Percentiles rank a stretch among this genome's conserved stretches.
Conservation (phyloP, 2,888 invertebrate genomes). For the Piscicola geometra region DNA sequence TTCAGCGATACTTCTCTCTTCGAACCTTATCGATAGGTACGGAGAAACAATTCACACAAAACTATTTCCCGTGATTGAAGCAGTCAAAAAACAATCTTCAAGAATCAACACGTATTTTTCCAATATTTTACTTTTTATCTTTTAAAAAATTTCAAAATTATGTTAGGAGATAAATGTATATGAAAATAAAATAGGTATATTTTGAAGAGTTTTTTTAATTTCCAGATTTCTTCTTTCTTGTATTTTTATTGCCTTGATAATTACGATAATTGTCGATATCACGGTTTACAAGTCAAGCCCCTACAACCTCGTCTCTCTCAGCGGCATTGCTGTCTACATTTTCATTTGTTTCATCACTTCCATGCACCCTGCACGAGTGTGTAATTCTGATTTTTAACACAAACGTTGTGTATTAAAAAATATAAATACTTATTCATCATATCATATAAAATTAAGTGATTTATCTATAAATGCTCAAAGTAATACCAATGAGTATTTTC, state of each 20-base stretch:
- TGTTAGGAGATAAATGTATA: too few relatives aligned
- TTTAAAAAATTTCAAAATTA: too few relatives aligned
- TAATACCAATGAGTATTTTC: too few relatives aligned
- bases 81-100: not conserved
- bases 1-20: constrained; percentile 39
- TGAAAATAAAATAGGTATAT: too few relatives aligned
- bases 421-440: too few relatives aligned
- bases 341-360: not conserved
- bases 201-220: too few relatives aligned
- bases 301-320: not conserved
- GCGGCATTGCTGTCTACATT: not conserved
- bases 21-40: not conserved
- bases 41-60: not conserved
- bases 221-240: not conserved
- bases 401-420: too few relatives aligned
- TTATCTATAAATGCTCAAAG: too few relatives aligned
- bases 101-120: not conserved
- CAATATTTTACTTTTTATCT: too few relatives aligned
- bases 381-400: too few relatives aligned
- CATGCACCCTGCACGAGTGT: not conserved
- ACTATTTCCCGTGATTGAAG: not conserved
- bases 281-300: not conserved
- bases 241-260: not conserved
- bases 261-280: not conserved
- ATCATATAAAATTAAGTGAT: too few relatives aligned